Conservation (phyloP, 37 sponge, comb jelly and placozoan species). For the Dysidea cf. avara region DNA sequence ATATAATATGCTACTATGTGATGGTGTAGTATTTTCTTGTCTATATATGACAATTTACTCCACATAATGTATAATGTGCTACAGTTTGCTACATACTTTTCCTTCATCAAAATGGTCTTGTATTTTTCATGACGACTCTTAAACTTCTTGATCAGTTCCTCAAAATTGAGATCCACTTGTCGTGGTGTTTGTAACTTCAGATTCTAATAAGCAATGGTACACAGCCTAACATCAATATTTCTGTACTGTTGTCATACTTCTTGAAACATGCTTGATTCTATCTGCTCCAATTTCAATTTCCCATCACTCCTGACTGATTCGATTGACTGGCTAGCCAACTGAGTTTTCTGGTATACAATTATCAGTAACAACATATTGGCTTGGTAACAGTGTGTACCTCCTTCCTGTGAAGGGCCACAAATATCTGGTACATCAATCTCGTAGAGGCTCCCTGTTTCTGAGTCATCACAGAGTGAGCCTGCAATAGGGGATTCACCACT, state of each 20-base stretch:
- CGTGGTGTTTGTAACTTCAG: slow-evolving; percentile 80
- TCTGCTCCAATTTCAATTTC: slow-evolving; percentile 64
- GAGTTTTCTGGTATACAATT: slow-evolving; percentile 35
- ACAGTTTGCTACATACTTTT: not conserved
- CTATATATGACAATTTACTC: not conserved
- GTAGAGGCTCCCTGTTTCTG: slow-evolving; percentile 80
- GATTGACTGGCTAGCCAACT: slow-evolving; percentile 74
- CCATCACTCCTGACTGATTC: slow-evolving; percentile 60
- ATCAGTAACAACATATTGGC: not conserved
- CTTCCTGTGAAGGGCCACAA: slow-evolving; percentile 80
- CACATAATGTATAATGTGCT: not conserved
- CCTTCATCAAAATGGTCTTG: slow-evolving; percentile 14
- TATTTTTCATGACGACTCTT: slow-evolving; percentile 43
- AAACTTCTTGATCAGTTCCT: slow-evolving; percentile 69
- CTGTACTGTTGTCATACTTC: too few relatives aligned
- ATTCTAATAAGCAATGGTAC: slow-evolving; percentile 12
- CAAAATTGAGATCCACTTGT: slow-evolving; percentile 85
- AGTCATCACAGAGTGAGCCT: slow-evolving; percentile 84
- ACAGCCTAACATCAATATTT: not conserved
- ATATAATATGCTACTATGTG: too few relatives aligned
- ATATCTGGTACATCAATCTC: slow-evolving; percentile 81
- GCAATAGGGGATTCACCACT: too few relatives aligned
- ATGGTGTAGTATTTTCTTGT: slow-evolving; percentile 17
- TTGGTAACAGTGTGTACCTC: slow-evolving; percentile 25
- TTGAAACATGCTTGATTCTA: slow-evolving; percentile 61